Evolutionary conservation across 1,140 invertebrate species (phyloP).

Genomic region (Philotrypesis tridentata): DNA sequence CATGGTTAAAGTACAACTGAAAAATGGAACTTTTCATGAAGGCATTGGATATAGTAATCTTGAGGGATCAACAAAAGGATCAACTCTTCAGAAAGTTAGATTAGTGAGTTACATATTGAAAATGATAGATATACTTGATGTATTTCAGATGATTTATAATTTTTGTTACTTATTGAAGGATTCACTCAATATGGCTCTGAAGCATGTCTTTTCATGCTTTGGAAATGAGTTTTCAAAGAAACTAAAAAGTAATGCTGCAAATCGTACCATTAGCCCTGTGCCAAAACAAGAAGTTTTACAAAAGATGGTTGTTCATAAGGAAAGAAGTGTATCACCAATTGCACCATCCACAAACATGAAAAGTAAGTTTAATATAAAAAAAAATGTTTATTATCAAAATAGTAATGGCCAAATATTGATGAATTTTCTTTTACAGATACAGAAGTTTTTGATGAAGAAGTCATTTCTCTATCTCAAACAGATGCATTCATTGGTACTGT

Average conservation of each 20-base stretch:
- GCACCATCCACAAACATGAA: not conserved
- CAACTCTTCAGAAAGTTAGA: slow-evolving; percentile 57
- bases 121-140: not conserved
- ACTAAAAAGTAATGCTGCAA: slow-evolving; percentile 4
- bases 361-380: slow-evolving; percentile 8
- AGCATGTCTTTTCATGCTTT: slow-evolving; percentile 52
- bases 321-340: not conserved
- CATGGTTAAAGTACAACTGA: slow-evolving; percentile 56
- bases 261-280: not conserved
- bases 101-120: slow-evolving; percentile 48
- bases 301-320: not conserved
- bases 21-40: slow-evolving; percentile 61
- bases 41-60: slow-evolving; percentile 58
- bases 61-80: slow-evolving; percentile 57
- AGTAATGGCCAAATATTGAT: not conserved
- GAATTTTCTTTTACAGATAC: not conserved
- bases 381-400: not conserved
- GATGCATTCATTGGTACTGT: slow-evolving; percentile 37
- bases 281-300: not conserved
- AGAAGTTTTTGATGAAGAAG: not conserved
- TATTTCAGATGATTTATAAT: not conserved
- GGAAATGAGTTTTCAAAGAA: slow-evolving; percentile 41
- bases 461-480: slow-evolving; percentile 33
- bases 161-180: slow-evolving; percentile 43
- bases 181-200: slow-evolving; percentile 53